Percentiles rank a stretch among this genome's conserved stretches.
Conservation (phyloP, 2,888 invertebrate species). For the Phymatocera aterrima region DNA sequence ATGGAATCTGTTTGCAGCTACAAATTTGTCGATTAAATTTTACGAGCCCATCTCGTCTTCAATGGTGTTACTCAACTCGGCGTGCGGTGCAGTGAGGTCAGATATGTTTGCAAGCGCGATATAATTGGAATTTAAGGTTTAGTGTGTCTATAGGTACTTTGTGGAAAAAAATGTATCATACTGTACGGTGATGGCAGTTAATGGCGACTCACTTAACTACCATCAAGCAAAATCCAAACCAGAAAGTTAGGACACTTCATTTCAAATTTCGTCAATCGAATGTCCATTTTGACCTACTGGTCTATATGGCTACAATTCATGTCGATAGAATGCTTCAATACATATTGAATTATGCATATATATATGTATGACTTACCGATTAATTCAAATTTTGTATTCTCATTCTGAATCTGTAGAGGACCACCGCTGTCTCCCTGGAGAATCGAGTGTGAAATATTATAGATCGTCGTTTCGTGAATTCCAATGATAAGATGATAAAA, state of each 20-base stretch:
- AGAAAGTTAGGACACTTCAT: no score
- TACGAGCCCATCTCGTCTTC: conserved; percentile 1
- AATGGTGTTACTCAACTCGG: neutral
- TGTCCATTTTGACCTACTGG: no score
- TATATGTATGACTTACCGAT: conserved; percentile 50
- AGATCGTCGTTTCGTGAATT: conserved; percentile 24
- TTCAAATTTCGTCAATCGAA: no score
- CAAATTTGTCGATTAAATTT: conserved; percentile 1
- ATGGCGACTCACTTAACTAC: no score
- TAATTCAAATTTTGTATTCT: conserved; percentile 52
- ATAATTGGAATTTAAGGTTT: neutral
- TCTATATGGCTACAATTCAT: no score
- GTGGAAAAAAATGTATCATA: neutral
- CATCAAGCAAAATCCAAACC: no score
- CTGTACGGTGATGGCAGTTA: no score
- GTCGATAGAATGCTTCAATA: no score
- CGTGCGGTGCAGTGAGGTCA: neutral
- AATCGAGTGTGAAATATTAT: neutral
- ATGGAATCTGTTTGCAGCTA: neutral
- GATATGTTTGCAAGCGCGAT: neutral
- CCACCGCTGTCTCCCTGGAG: conserved; percentile 59
- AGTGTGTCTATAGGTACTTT: neutral
- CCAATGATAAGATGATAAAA: neutral
- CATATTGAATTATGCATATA: no score
- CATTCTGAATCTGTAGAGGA: conserved; percentile 56